A percentile compares a stretch with the other conserved stretches of the same genome.
phyloP scores from a whole-genome alignment of 2,113 vertebrate species.

The Tricholaema leucomelas region DNA sequence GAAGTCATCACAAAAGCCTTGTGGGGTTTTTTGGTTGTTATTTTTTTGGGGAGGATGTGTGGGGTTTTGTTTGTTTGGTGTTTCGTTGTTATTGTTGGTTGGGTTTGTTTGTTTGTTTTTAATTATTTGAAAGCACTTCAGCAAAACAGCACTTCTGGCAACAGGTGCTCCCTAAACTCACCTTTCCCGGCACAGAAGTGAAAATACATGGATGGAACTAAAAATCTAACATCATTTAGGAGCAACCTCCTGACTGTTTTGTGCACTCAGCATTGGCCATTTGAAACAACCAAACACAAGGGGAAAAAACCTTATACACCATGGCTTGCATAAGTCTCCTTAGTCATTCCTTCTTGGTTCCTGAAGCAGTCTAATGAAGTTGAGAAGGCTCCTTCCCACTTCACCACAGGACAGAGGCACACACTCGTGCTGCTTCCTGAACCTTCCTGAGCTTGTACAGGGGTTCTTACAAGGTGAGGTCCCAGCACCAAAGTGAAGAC shows the following conservation, averaged over 20 bases:
- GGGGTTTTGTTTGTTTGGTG: neutral
- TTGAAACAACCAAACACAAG: neutral
- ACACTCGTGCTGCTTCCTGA: neutral
- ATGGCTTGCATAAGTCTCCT: neutral
- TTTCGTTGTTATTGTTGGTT: too few species aligned
- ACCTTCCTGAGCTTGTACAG: neutral
- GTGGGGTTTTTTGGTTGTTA: too few species aligned
- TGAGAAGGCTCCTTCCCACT: neutral
- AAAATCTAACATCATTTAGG: neutral
- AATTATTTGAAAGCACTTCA: neutral
- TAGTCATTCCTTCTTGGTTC: neutral
- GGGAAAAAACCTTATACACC: neutral
- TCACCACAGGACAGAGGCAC: fast-evolving
- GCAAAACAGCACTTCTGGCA: neutral
- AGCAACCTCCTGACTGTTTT: neutral
- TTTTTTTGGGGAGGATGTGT: too few species aligned
- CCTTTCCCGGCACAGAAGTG: neutral
- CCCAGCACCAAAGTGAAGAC: neutral
- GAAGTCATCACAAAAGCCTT: too few species aligned
- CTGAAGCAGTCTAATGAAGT: neutral
- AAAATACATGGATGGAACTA: neutral
- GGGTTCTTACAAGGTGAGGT: neutral
- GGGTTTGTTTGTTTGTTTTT: too few species aligned
- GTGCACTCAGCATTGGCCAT: neutral
- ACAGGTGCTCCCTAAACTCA: neutral